Conservation (phyloP, 1,140 invertebrate genomes). For the Cyclina sinensis region DNA sequence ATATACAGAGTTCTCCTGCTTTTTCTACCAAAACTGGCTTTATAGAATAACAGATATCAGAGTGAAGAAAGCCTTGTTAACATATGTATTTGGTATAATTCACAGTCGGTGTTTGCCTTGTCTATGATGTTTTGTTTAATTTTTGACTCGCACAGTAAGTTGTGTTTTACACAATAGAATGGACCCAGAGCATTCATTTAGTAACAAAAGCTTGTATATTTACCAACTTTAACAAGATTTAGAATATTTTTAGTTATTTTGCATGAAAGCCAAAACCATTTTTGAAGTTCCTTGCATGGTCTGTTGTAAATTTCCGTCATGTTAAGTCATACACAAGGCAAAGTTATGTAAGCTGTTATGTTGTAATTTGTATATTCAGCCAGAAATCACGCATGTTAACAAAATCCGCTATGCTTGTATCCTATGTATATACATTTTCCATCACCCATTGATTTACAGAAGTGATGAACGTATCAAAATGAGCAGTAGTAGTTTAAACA, state of each 20-base stretch:
- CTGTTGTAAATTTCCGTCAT: not conserved
- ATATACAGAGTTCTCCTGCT: not conserved
- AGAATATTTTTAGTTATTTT: not conserved
- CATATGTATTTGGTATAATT: not conserved
- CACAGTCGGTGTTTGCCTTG: not conserved
- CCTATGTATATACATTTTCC: conserved; percentile 36
- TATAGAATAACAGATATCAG: not conserved
- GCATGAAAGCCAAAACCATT: not conserved
- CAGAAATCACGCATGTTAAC: conserved; percentile 40
- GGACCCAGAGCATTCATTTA: too few relatives aligned
- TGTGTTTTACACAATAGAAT: too few relatives aligned
- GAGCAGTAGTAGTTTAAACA: conserved; percentile 25
- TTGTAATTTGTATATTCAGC: conserved; percentile 19
- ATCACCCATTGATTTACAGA: conserved; percentile 46
- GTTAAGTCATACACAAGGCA: not conserved
- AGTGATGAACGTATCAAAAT: conserved; percentile 42
- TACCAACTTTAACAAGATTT: too few relatives aligned
- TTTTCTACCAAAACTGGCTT: not conserved
- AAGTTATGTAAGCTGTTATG: not conserved
- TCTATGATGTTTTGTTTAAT: not conserved
- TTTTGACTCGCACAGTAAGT: too few relatives aligned
- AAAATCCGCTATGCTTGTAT: not conserved
- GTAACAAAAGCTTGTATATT: too few relatives aligned
- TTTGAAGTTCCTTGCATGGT: not conserved
- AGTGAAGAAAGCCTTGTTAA: not conserved